These are phyloP conservation scores for Polypterus bichir DNA, from an alignment of 2,113 vertebrate species.

Conservation along the genomic window DNA sequence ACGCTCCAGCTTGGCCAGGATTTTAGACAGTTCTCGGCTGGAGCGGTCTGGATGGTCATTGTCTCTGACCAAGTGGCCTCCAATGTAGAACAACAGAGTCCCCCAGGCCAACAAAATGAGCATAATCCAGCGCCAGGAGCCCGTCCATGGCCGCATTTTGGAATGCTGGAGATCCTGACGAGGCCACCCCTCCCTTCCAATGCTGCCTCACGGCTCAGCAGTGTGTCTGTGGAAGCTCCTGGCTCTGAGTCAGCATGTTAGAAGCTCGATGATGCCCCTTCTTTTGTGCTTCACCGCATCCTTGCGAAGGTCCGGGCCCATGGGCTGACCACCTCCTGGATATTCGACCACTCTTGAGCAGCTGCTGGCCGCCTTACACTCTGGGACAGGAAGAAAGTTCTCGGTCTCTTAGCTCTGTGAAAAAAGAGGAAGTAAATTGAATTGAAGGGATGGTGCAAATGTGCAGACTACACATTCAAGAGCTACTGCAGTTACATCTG, in stretches of 20 bases:
- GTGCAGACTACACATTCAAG: too few species aligned
- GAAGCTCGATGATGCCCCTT: not conserved
- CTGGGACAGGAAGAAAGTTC: too few species aligned
- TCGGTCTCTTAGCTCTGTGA: too few species aligned
- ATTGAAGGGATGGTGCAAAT: too few species aligned
- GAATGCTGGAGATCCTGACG: slow-evolving; percentile 32
- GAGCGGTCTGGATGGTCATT: slow-evolving; percentile 88
- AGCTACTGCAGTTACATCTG: too few species aligned
- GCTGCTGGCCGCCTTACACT: too few species aligned
- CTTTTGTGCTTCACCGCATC: not conserved
- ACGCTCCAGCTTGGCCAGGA: slow-evolving; percentile 90
- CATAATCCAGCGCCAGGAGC: slow-evolving; percentile 98
- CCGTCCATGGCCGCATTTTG: slow-evolving; percentile 97
- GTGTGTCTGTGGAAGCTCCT: not conserved
- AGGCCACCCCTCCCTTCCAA: not conserved
- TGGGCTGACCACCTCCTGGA: too few species aligned
- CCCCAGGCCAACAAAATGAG: slow-evolving; percentile 97
- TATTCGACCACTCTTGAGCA: too few species aligned
- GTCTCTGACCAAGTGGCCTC: slow-evolving; percentile 90
- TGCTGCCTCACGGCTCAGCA: slow-evolving; percentile 37
- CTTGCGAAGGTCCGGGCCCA: too few species aligned
- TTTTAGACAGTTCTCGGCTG: slow-evolving; percentile 91
- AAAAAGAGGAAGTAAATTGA: too few species aligned
- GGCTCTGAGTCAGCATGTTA: not conserved
- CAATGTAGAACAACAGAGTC: slow-evolving; percentile 93